Evolutionary conservation across 37 sponge, comb jelly and placozoan genomes (phyloP).

Genomic region (Hexactinellida sp.): DNA sequence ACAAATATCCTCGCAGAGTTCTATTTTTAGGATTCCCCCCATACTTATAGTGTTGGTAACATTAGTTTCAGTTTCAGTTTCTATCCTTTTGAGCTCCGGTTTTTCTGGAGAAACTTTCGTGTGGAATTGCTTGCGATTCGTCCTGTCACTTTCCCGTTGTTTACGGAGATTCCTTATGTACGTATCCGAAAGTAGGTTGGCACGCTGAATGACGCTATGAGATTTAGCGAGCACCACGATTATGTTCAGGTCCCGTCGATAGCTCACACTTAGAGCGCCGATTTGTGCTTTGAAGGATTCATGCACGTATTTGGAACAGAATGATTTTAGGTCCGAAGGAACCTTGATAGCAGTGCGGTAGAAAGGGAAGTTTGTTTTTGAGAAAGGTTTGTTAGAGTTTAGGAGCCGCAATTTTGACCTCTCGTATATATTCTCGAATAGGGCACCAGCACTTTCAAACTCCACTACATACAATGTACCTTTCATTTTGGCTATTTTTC

Average conservation of each 20-base stretch:
- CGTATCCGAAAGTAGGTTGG: conserved; percentile 52
- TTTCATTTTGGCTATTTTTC: conserved; percentile 47
- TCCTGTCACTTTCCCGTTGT: conserved; percentile 20
- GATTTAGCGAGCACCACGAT: conserved; percentile 37
- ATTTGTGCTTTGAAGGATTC: conserved; percentile 44
- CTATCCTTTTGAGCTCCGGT: conserved; percentile 45
- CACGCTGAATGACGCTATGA: conserved; percentile 30
- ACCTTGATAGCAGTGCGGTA: neutral
- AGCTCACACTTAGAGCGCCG: conserved; percentile 40
- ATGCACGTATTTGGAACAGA: conserved; percentile 43
- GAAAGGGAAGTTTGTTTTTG: neutral
- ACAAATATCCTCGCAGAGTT: conserved; percentile 34
- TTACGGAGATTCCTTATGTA: conserved; percentile 51
- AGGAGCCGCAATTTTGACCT: neutral
- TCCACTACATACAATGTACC: conserved; percentile 49
- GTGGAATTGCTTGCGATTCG: neutral
- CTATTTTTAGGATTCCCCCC: conserved; percentile 36
- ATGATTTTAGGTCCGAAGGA: neutral
- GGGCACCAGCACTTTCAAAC: neutral
- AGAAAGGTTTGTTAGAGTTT: neutral
- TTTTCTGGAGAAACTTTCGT: neutral
- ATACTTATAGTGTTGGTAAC: conserved; percentile 44
- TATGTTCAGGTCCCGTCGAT: conserved; percentile 8
- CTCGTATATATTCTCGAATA: neutral
- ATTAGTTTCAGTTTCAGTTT: conserved; percentile 49